These are phyloP conservation scores for Apodemia zela DNA, from an alignment of 2,888 invertebrate genomes.

Conservation along the genomic window DNA sequence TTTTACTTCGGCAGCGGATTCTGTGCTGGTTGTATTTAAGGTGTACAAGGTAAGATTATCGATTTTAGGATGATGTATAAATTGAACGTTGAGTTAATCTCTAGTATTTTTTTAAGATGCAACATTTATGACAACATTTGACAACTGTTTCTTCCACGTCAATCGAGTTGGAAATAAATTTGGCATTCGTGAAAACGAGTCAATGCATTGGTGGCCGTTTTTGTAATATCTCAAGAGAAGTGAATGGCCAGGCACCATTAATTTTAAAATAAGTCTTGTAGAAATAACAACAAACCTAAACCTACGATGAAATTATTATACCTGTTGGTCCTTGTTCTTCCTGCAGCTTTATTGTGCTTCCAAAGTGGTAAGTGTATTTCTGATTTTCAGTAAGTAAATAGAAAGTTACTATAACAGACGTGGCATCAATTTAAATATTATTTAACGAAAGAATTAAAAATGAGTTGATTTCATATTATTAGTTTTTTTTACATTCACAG, in stretches of 20 bases:
- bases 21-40: too few relatives aligned
- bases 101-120: constrained; percentile 24
- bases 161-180: constrained; percentile 77
- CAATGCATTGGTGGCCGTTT: constrained; percentile 53
- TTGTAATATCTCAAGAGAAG: constrained; percentile 50
- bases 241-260: constrained; percentile 62
- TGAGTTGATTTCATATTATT: background rate
- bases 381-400: constrained; percentile 36
- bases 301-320: constrained; percentile 85
- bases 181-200: constrained; percentile 39
- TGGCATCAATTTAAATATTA: constrained; percentile 57
- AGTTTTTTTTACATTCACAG: background rate
- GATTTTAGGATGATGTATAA: too few relatives aligned
- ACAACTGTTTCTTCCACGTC: constrained; percentile 74
- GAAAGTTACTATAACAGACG: constrained; percentile 45
- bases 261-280: constrained; percentile 45
- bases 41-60: too few relatives aligned
- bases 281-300: constrained; percentile 39
- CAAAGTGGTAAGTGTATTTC: constrained; percentile 83
- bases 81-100: background rate
- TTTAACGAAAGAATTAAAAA: constrained; percentile 30
- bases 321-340: constrained; percentile 83
- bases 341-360: constrained; percentile 85
- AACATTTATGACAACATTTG: constrained; percentile 57
- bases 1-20: too few relatives aligned